Conservation (phyloP, 2,888 invertebrate genomes). For the Melieria crassipennis region DNA sequence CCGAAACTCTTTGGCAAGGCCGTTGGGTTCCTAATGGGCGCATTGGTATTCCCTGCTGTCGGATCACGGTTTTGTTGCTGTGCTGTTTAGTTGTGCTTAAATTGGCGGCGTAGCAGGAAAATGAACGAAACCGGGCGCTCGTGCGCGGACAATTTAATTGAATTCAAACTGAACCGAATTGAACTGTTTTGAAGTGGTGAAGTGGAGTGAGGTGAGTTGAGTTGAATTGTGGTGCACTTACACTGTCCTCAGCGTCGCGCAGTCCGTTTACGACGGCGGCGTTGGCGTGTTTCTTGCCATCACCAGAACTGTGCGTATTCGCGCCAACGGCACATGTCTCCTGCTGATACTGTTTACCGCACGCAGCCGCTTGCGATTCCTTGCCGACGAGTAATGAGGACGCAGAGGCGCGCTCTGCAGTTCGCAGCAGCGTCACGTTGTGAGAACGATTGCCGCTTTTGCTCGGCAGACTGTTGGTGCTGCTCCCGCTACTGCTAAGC, state of each 20-base stretch:
- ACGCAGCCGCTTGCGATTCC: too few species aligned
- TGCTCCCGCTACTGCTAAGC: constrained; percentile 38
- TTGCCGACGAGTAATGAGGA: constrained; percentile 30
- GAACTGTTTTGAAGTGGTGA: constrained; percentile 3
- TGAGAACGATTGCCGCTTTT: constrained; percentile 36
- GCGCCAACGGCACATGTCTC: background rate
- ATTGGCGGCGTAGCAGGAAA: too few species aligned
- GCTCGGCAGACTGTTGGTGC: constrained; percentile 40
- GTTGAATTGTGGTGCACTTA: constrained; percentile 40
- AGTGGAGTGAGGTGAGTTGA: background rate
- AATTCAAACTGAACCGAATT: constrained; percentile 12
- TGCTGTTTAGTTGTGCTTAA: too few species aligned
- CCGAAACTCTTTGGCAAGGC: too few species aligned
- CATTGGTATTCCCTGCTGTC: too few species aligned
- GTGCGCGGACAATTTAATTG: constrained; percentile 12
- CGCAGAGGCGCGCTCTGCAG: constrained; percentile 48
- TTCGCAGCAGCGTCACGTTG: constrained; percentile 43
- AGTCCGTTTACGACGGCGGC: constrained; percentile 36
- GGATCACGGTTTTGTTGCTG: too few species aligned
- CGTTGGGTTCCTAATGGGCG: too few species aligned
- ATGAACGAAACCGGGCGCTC: background rate
- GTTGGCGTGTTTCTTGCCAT: constrained; percentile 24
- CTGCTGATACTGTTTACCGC: constrained; percentile 4
- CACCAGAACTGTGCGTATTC: background rate
- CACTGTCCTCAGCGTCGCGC: constrained; percentile 49